Evolutionary conservation across 2,113 vertebrate species (phyloP).

Genomic region (Gambusia holbrooki): DNA sequence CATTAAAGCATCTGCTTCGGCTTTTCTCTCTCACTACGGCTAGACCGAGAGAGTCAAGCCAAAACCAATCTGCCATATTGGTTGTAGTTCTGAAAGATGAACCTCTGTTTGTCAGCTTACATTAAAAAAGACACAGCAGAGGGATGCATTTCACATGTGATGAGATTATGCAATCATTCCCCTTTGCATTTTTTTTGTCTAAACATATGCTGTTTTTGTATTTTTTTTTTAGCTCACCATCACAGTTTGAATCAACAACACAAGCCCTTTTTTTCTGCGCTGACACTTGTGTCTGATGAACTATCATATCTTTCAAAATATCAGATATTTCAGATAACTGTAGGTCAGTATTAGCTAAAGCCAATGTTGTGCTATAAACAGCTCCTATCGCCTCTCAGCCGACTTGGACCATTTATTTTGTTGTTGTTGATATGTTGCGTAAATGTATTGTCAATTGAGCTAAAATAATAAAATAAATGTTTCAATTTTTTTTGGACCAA

Average conservation of each 20-base stretch:
- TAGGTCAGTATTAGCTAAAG: background rate
- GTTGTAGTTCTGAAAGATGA: constrained; percentile 12
- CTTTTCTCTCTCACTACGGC: background rate
- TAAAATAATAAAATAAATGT: background rate
- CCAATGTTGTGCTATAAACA: background rate
- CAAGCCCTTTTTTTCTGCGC: background rate
- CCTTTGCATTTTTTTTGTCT: background rate
- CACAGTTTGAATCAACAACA: background rate
- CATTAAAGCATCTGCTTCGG: constrained; percentile 30
- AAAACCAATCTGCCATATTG: constrained; percentile 17
- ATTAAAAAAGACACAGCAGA: background rate
- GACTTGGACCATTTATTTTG: background rate
- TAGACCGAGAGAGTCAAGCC: constrained; percentile 9
- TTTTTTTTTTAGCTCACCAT: background rate
- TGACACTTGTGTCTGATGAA: background rate
- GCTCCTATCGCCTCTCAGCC: background rate
- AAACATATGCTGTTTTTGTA: background rate
- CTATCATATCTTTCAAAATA: background rate
- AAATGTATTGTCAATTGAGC: background rate
- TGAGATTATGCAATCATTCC: background rate
- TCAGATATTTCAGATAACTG: background rate
- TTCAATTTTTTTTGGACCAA: background rate
- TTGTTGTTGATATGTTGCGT: background rate
- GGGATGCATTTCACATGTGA: background rate
- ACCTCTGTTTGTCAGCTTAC: background rate